Evolutionary conservation across 2,113 vertebrate genomes (phyloP).

Genomic region (Albula glossodonta): DNA sequence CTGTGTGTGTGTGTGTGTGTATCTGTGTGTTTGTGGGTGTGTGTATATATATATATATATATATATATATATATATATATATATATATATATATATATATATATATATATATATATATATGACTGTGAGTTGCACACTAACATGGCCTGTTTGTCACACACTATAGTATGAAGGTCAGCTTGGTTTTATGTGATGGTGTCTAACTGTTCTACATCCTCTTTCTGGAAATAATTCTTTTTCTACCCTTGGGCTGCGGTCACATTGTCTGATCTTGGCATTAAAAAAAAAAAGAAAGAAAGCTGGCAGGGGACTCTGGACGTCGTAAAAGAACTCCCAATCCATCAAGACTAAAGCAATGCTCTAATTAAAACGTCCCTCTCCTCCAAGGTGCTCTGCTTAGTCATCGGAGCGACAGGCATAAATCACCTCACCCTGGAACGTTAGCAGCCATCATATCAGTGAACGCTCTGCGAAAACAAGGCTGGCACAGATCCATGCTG

Average conservation of each 20-base stretch:
- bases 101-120: background rate
- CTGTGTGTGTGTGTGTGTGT: no score
- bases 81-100: background rate
- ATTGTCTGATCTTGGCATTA: background rate
- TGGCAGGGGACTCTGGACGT: conserved; percentile 41
- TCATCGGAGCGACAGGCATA: conserved; percentile 40
- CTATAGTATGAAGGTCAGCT: background rate
- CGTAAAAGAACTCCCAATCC: conserved; percentile 39
- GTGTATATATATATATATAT: background rate
- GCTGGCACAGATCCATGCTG: conserved; percentile 43
- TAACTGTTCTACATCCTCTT: background rate
- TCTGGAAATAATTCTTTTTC: background rate
- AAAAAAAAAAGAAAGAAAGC: background rate
- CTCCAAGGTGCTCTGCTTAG: conserved; percentile 36
- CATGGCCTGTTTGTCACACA: background rate
- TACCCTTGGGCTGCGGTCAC: background rate
- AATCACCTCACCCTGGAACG: conserved; percentile 41
- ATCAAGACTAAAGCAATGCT: conserved; percentile 27
- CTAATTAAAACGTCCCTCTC: conserved; percentile 50
- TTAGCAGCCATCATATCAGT: conserved; percentile 35
- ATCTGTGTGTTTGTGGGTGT: no score
- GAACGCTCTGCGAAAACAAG: conserved; percentile 25
- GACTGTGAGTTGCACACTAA: background rate
- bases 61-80: background rate
- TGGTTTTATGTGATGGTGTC: background rate